Evolutionary conservation across 2,797 vertebrate species (phyloP), one percentile per base, ranked within the genome.

Genomic region (Melanitta fusca): DNA sequence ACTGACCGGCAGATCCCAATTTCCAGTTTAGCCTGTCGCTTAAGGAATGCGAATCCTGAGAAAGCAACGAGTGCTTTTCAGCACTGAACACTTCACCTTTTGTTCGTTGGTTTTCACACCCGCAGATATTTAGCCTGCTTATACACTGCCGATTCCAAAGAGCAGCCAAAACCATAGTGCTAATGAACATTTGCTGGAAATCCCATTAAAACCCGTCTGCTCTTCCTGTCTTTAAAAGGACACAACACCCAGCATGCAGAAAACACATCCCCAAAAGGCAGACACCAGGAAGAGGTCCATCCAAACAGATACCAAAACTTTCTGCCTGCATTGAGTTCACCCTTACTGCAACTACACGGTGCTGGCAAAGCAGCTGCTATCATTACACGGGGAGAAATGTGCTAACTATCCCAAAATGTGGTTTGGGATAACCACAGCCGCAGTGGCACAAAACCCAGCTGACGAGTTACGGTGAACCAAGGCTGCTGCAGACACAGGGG

Each of bases 151-250:
- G 27, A 24, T 65, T 83, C 69, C 38, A 73, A 88, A 72, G 24
- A 77, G 16, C 14, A 84, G 71, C 8, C 28, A 62, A 47, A 89
- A 83, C 39, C 9, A 22, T 11, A 81, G 41, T 8, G 22, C 43
- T 80, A 80, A 80, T 19, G 36, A 89, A 68, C 39, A 27, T 39
- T 53, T 56, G 72, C 71, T 38, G 22, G 49, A 91, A 68, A 78
- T 32, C 30, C 34, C 0, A 0, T 71, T 85, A 47, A 83, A 85
- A 91, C 43, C 36, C 56, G 15, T 7, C 61, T 36, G 30, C 71
- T 80, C 91, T 70, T 89, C 79, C 79, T 72, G 39, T 64, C 75
- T 65, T 75, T 58, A 78, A 94, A 94, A 91, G 41, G 27, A 32
- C 5, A 47, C 34, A 83, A 78, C 22, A 58, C 21, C 64, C 68